phyloP scores from a whole-genome alignment of 2,888 invertebrate genomes.

The Pseudoips prasinana region DNA sequence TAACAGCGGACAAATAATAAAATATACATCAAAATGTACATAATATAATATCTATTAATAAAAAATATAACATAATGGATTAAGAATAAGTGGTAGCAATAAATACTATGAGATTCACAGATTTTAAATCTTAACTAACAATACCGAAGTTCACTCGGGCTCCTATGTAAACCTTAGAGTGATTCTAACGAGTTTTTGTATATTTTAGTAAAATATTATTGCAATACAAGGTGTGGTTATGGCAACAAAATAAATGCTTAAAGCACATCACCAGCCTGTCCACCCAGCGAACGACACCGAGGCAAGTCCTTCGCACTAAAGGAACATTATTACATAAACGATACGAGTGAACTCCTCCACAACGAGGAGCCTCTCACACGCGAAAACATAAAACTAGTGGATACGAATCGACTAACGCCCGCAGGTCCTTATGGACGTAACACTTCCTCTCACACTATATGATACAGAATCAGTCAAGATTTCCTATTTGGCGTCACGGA shows the following conservation, averaged over 20 bases:
- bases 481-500: constrained; percentile 54
- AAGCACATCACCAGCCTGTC: constrained; percentile 81
- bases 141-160: constrained; percentile 74
- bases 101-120: constrained; percentile 83
- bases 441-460: constrained; percentile 80
- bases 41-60: constrained; percentile 79
- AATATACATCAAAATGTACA: constrained; percentile 82
- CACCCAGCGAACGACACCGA: constrained; percentile 71
- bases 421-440: constrained; percentile 71
- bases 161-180: constrained; percentile 73
- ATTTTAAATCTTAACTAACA: constrained; percentile 81
- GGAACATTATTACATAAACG: constrained; percentile 74
- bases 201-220: constrained; percentile 81
- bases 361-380: constrained; percentile 68
- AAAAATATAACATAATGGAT: constrained; percentile 78
- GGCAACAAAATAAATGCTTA: constrained; percentile 83
- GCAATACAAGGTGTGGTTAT: constrained; percentile 81
- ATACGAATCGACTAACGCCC: constrained; percentile 76
- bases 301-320: constrained; percentile 77
- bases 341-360: constrained; percentile 64
- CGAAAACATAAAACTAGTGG: constrained; percentile 76
- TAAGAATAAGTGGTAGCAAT: constrained; percentile 78
- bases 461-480: constrained; percentile 80
- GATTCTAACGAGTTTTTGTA: constrained; percentile 72
- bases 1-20: constrained; percentile 75